phyloP scores from a whole-genome alignment of 2,888 invertebrate species.

The Aphrophora alni region DNA sequence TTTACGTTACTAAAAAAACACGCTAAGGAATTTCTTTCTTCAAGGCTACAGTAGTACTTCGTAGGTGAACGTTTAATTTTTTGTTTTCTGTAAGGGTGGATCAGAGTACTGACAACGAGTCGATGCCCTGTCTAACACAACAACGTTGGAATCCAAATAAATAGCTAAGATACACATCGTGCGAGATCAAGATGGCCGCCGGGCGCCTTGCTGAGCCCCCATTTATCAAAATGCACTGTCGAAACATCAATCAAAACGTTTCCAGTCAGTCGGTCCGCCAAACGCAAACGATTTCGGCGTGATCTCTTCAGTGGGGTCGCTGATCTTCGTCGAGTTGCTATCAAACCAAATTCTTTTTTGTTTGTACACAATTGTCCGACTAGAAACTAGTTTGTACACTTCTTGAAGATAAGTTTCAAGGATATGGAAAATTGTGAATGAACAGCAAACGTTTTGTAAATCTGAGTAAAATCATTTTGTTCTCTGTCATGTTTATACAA shows the following conservation, averaged over 20 bases:
- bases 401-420: too few relatives aligned
- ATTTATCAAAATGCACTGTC: constrained; percentile 20
- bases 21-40: too few relatives aligned
- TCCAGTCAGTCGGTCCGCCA: background rate
- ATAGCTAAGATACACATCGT: background rate
- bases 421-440: too few relatives aligned
- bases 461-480: too few relatives aligned
- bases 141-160: background rate
- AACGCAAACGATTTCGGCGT: background rate
- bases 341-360: too few relatives aligned
- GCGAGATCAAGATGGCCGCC: background rate
- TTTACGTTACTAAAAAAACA: too few relatives aligned
- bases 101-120: background rate
- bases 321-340: background rate
- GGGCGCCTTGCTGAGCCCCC: background rate
- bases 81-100: background rate
- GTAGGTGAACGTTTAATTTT: too few relatives aligned
- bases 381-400: too few relatives aligned
- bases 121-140: background rate
- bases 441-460: too few relatives aligned
- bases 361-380: too few relatives aligned
- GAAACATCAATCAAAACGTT: constrained; percentile 37
- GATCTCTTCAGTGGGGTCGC: background rate
- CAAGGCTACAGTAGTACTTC: too few relatives aligned
- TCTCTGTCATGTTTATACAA: too few relatives aligned